Evolutionary conservation across 2,888 invertebrate genomes (phyloP).

Genomic region (Orchesellides sinensis): DNA sequence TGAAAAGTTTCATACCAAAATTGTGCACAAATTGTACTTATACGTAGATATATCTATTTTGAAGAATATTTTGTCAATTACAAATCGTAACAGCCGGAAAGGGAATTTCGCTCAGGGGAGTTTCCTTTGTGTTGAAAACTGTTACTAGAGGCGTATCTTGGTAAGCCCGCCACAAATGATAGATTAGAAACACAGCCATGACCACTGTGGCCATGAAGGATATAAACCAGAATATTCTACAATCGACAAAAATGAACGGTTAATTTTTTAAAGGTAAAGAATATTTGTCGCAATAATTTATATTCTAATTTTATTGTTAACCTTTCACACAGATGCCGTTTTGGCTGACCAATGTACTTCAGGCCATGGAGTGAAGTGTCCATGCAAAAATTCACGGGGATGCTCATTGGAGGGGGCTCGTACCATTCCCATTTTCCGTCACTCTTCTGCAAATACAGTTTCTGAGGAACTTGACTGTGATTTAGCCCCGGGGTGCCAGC

Average conservation of each 20-base stretch:
- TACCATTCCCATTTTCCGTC: slow-evolving; percentile 38
- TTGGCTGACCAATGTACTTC: slow-evolving; percentile 64
- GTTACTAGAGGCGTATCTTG: slow-evolving; percentile 66
- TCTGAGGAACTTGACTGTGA: not conserved
- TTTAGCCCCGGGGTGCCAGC: not conserved
- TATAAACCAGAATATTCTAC: slow-evolving; percentile 68
- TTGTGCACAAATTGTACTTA: not conserved
- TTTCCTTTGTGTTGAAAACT: slow-evolving; percentile 64
- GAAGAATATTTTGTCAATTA: not conserved
- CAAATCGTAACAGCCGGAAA: slow-evolving; percentile 72
- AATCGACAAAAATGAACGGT: not conserved
- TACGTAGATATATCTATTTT: not conserved
- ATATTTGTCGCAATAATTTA: not conserved
- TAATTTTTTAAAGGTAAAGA: not conserved
- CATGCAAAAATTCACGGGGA: slow-evolving; percentile 53
- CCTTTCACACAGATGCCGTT: slow-evolving; percentile 69
- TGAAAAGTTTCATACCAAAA: not conserved
- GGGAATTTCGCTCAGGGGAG: slow-evolving; percentile 60
- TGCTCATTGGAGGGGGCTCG: slow-evolving; percentile 15
- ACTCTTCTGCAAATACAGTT: not conserved
- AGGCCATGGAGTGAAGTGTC: slow-evolving; percentile 70
- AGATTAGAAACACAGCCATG: slow-evolving; percentile 51
- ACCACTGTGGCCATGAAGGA: slow-evolving; percentile 53
- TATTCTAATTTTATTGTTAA: slow-evolving; percentile 14
- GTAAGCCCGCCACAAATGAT: slow-evolving; percentile 60